phyloP scores from a whole-genome alignment of 2,797 vertebrate species.

The Lepilemur septentrionalis region DNA sequence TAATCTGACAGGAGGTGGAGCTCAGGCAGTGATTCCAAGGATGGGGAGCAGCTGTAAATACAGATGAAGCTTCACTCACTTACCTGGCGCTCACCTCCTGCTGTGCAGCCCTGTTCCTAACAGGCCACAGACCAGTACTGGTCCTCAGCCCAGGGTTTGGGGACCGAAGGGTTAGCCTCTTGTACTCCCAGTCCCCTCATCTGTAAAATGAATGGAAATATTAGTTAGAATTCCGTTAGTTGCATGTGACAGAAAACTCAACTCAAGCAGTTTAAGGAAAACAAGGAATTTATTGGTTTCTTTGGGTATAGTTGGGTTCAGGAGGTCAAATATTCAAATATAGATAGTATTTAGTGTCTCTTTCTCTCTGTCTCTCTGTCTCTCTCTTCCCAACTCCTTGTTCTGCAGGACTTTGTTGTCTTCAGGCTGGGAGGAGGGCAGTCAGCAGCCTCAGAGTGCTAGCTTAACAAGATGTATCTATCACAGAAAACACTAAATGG shows the following conservation, averaged over 20 bases:
- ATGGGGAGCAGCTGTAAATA: too few relatives aligned
- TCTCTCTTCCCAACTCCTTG: not conserved
- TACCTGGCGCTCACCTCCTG: too few relatives aligned
- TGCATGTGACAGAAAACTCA: not conserved
- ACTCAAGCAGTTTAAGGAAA: not conserved
- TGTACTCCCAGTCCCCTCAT: not conserved
- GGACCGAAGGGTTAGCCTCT: not conserved
- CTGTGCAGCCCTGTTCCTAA: too few relatives aligned
- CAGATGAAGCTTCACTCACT: too few relatives aligned
- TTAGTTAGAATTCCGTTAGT: not conserved
- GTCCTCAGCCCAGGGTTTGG: too few relatives aligned
- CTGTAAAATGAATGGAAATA: not conserved
- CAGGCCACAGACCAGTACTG: too few relatives aligned
- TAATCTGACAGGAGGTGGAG: too few relatives aligned
- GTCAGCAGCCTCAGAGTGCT: not conserved
- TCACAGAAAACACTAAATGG: not conserved
- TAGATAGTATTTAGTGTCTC: not conserved
- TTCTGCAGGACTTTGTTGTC: not conserved
- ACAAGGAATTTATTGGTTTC: not conserved
- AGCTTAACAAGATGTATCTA: not conserved
- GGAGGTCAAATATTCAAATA: not conserved
- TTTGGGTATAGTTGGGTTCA: not conserved
- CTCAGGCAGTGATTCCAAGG: too few relatives aligned
- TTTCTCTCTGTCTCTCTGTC: not conserved
- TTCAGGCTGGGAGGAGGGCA: not conserved